Evolutionary conservation across 2,797 vertebrate genomes (phyloP).

Genomic region (Acanthurus tractus): DNA sequence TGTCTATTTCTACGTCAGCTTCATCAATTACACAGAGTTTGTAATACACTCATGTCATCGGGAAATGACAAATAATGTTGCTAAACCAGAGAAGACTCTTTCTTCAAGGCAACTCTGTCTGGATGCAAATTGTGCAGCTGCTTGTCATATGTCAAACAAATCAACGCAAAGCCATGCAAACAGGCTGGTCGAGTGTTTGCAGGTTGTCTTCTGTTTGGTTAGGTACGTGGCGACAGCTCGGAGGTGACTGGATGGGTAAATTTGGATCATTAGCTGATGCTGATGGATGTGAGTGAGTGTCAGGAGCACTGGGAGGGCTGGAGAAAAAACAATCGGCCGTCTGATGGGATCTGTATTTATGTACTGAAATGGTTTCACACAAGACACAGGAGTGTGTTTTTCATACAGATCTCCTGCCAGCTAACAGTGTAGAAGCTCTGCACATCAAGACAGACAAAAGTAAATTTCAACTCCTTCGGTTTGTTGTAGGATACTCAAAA

Average conservation of each 20-base stretch:
- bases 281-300: neutral
- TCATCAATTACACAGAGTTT: neutral
- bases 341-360: neutral
- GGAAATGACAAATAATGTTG: conserved; percentile 25
- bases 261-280: neutral
- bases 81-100: conserved; percentile 1
- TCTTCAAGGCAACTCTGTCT: conserved; percentile 47
- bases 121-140: conserved; percentile 79
- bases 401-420: neutral
- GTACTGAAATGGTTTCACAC: neutral
- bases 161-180: conserved; percentile 83
- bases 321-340: neutral
- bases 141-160: conserved; percentile 82
- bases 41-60: neutral
- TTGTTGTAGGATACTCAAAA: too few species aligned
- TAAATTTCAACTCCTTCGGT: neutral
- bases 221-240: conserved; percentile 1
- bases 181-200: conserved; percentile 26
- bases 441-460: neutral
- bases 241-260: neutral
- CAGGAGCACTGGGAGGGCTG: neutral
- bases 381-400: neutral
- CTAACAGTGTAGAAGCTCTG: too few species aligned
- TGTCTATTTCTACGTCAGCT: neutral
- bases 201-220: conserved; percentile 11